These are phyloP conservation scores for Muscicapa comitata DNA, from an alignment of 2,797 vertebrate genomes.

Conservation along the genomic window DNA sequence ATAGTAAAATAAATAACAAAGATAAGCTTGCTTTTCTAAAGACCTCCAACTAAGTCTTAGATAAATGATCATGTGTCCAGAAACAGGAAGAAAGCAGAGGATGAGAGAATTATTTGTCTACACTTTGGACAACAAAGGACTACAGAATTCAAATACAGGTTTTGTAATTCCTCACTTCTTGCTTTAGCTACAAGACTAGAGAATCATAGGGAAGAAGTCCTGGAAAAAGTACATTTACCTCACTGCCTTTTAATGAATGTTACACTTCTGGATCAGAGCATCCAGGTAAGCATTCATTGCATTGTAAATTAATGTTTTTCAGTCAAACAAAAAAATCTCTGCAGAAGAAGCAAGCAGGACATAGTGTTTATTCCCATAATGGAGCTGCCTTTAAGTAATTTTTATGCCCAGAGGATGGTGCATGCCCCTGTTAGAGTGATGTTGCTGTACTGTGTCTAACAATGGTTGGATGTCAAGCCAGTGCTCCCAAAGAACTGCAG, in stretches of 20 bases:
- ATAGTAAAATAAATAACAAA: not conserved
- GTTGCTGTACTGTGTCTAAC: too few species aligned
- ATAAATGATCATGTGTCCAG: accelerated
- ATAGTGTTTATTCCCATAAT: too few species aligned
- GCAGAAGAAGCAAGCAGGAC: too few species aligned
- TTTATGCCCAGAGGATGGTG: too few species aligned
- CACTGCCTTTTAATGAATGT: not conserved
- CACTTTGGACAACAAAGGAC: not conserved
- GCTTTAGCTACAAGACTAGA: not conserved
- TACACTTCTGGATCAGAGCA: not conserved
- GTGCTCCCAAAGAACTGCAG: too few species aligned
- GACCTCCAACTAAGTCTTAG: not conserved
- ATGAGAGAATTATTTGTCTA: not conserved
- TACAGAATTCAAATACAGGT: not conserved
- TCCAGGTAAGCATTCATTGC: too few species aligned
- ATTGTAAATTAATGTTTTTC: too few species aligned
- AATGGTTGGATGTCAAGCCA: too few species aligned
- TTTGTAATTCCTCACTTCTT: not conserved
- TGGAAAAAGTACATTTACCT: not conserved
- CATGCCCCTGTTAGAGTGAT: too few species aligned
- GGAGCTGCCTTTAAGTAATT: too few species aligned
- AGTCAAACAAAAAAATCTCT: too few species aligned
- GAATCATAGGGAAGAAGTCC: not conserved
- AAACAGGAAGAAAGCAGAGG: not conserved
- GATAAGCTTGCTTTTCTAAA: not conserved